Evolutionary conservation across 1,140 invertebrate species (phyloP), one percentile per base, ranked within the genome.

Genomic region (Andricus grossulariae): DNA sequence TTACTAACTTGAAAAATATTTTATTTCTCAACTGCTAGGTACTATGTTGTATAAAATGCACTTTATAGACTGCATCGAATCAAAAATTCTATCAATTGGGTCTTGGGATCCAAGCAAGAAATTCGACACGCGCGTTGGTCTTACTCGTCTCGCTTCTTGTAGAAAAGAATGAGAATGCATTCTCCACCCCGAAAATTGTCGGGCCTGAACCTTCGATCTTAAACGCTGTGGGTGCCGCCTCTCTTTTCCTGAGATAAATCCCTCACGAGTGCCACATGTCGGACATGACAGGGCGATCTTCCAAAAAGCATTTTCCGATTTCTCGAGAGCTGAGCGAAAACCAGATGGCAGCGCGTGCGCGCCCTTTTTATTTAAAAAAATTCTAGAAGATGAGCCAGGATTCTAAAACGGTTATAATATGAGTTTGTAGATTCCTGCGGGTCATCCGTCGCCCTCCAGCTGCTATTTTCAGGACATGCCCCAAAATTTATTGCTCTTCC

Each of bases 211-310:
- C 60, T n/a, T 66, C 21, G 60, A 39, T 25, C 60, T 66, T 39
- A 21, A 21, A 66, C 60, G n/a, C 13, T n/a, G 49, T 51, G 50
- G 74, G 66, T 32, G 21, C 74, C 57, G 50, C 74, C 55, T 75
- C 73, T 52, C 8, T 15, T 72, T 50, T 54, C 8, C 32, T 8
- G 70, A 87, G 80, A 87, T 87, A 85, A 86, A 82, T 83, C 74
- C 55, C 73, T 70, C 78, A 76, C 86, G 87, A 79, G 80, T 83
- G 86, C 88, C 88, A 89, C 88, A 88, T 89, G 88, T 87, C 82
- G 85, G 25, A 71, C 74, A 73, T 66, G 32, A 66, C 60, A 66
- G 25, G 39, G 72, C 55, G 78, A 79, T 82, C 78, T 19, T 78
- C 82, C 74, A 80, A 75, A 75, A 84, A 80, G 71, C 74, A 71